phyloP scores from a whole-genome alignment of 2,888 invertebrate genomes.

The Rapana venosa region DNA sequence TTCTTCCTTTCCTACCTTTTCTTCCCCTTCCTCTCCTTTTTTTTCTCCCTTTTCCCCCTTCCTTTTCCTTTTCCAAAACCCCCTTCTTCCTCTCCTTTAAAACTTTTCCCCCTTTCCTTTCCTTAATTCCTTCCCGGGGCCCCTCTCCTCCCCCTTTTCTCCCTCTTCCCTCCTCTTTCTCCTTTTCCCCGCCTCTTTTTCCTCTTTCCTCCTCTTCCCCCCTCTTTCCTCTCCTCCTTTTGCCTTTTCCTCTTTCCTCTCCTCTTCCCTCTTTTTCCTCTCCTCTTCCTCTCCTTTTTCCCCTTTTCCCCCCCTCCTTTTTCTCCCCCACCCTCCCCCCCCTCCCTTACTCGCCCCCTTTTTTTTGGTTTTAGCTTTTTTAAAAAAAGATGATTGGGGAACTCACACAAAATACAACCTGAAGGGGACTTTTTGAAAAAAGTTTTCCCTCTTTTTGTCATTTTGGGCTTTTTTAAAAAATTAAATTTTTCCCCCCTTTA shows the following conservation, averaged over 20 bases:
- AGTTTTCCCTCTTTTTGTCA: no score
- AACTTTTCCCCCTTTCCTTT: neutral
- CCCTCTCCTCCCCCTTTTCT: neutral
- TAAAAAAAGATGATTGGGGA: no score
- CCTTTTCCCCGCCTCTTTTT: neutral
- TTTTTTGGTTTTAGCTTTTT: no score
- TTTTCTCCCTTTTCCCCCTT: no score
- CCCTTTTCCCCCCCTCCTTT: neutral
- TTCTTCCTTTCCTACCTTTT: no score
- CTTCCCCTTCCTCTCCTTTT: no score
- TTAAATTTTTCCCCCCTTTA: no score
- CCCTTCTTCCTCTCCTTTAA: neutral
- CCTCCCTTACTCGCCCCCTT: neutral
- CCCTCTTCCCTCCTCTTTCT: neutral
- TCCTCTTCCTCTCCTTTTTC: neutral
- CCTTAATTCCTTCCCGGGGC: neutral
- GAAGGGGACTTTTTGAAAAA: no score
- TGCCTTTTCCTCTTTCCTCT: neutral
- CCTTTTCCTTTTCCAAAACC: no score
- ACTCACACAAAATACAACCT: no score
- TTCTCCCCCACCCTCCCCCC: neutral
- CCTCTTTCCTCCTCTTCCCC: neutral
- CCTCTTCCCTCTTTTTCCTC: neutral
- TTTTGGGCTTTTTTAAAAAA: no score
- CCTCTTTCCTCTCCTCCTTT: neutral